Base-by-base conservation (phyloP, 2,113 vertebrate genomes). In the Hyaena hyaena region DNA sequence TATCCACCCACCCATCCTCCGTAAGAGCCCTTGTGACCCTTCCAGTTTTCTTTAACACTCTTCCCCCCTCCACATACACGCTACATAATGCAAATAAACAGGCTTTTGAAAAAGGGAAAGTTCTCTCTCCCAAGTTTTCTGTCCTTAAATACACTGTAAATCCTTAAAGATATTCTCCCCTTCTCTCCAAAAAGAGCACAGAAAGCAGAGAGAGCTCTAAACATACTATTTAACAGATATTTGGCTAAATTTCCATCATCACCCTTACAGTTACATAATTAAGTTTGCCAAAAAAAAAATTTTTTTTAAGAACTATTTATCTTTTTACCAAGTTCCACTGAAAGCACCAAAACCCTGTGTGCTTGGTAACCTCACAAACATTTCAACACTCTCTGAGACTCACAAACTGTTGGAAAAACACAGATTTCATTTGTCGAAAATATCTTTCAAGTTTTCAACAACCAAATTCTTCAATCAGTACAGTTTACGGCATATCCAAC, bases 391-490 rank as follows among this genome's bases (percentile, higher is more conserved):
- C 58, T 53, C 58, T 53, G 24, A 81, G 7, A 77, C 12, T 71
- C 43, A 83, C 9, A 45, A 92, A 89, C 26, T 55, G 39, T 10
- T 77, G 53, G 81, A 77, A 85, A 84, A 94, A 88, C 31, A 88
- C 55, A 93, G n/a, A 88, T 61, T 74, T 21, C 61, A 39, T 74
- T 96, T 90, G 71, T 97, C 71, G 85, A 77, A 90, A 84, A 39
- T 33, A 84, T 45, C 69, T 43, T 48, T 8, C 33, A 91, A 86
- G 45, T 94, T 74, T 80, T 93, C 74, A n/a, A 77, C n/a, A 93
- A 96, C 4, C 77, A 82, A 86, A 83, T n/a, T 81, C 73, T 85
- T 95, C 80, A 35, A 55, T 77, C 21, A 90, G 35, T 45, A 85
- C 53, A 94, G 76, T 71, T 68, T 77, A 92, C 9, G 39, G 4